Conservation (phyloP, 2,113 vertebrate genomes). For the Hepsetus odoe region DNA sequence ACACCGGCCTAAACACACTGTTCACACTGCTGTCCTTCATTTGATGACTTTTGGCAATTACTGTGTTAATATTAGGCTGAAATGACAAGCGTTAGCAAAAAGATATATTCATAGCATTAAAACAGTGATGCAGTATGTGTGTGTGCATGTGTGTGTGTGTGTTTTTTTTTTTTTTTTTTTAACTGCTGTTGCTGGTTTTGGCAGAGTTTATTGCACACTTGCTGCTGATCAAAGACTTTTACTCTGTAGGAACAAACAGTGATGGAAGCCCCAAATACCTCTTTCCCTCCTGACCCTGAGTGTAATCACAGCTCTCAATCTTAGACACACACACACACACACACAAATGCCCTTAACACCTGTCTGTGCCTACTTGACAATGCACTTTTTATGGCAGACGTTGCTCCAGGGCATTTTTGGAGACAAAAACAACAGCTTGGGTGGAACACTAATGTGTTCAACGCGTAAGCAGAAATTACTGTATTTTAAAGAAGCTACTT, state of each 20-base stretch:
- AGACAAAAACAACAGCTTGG: slow-evolving; percentile 17
- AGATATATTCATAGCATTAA: too few relatives aligned
- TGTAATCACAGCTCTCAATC: slow-evolving; percentile 23
- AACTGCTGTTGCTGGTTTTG: not conserved
- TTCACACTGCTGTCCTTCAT: too few relatives aligned
- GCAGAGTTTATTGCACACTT: slow-evolving; percentile 34
- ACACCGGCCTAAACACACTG: too few relatives aligned
- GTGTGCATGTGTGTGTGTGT: not conserved
- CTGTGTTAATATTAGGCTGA: not conserved
- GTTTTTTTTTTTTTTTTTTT: too few relatives aligned
- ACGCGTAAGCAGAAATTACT: not conserved
- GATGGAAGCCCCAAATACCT: not conserved
- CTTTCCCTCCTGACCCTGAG: slow-evolving; percentile 26
- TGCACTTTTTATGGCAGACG: not conserved
- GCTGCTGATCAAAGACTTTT: slow-evolving; percentile 34
- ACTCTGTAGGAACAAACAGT: slow-evolving; percentile 19
- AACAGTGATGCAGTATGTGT: not conserved
- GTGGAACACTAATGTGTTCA: not conserved
- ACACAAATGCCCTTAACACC: not conserved
- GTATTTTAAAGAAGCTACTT: not conserved
- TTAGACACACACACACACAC: not conserved
- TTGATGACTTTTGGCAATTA: too few relatives aligned
- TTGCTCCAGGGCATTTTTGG: not conserved
- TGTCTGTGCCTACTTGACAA: not conserved
- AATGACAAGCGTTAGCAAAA: too few relatives aligned